Conservation (phyloP, 2,888 invertebrate species). For the Dione juno region DNA sequence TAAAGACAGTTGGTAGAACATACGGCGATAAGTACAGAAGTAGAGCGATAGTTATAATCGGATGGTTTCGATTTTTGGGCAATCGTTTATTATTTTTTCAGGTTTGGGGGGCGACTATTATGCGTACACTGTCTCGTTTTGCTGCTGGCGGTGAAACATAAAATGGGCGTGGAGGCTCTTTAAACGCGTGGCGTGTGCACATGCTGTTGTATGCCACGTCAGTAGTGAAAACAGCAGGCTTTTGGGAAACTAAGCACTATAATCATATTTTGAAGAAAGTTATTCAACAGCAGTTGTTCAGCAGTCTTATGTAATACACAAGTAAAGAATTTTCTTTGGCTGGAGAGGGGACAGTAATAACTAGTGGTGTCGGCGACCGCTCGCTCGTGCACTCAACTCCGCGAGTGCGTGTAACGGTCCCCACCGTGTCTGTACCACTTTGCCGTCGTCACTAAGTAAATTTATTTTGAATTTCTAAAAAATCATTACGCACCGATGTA, state of each 20-base stretch:
- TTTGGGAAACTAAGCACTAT: constrained; percentile 35
- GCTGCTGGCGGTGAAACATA: constrained; percentile 75
- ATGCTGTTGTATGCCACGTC: constrained; percentile 57
- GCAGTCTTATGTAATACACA: constrained; percentile 37
- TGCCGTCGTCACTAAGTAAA: constrained; percentile 45
- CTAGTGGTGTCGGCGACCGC: constrained; percentile 78
- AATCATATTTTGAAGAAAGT: constrained; percentile 32
- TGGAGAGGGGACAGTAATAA: constrained; percentile 56
- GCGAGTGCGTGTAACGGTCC: constrained; percentile 77
- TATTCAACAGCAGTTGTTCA: constrained; percentile 36
- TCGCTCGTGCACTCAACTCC: constrained; percentile 77
- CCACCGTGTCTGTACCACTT: constrained; percentile 60
- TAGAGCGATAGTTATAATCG: constrained; percentile 51
- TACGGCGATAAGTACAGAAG: constrained; percentile 50
- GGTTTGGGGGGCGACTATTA: constrained; percentile 54
- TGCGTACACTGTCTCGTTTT: constrained; percentile 68
- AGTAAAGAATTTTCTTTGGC: constrained; percentile 39
- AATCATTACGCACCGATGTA: neutral
- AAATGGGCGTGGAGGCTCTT: constrained; percentile 32
- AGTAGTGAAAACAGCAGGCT: constrained; percentile 38
- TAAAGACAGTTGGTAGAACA: constrained; percentile 53
- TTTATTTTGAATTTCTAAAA: constrained; percentile 32
- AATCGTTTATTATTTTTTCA: constrained; percentile 65
- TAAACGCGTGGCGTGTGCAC: constrained; percentile 55
- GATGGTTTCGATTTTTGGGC: constrained; percentile 65